A percentile compares a stretch with the other conserved stretches of the same genome.
Conservation (phyloP, 2,113 vertebrate genomes). For the Salvelinus namaycush region DNA sequence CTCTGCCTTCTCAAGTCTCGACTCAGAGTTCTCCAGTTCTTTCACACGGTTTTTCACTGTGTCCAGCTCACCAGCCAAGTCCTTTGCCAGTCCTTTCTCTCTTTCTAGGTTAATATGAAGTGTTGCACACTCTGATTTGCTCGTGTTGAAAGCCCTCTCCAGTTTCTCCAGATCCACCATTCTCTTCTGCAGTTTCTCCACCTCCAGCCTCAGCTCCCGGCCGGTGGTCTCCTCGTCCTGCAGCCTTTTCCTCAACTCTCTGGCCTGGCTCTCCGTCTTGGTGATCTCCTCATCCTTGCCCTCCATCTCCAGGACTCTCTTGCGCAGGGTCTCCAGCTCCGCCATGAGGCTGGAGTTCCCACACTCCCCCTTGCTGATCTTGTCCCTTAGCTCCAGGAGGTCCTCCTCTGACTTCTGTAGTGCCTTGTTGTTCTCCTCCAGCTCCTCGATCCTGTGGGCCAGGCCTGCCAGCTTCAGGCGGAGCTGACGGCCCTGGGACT, state of each 20-base stretch:
- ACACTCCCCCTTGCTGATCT: conserved; percentile 91
- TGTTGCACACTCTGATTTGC: conserved; percentile 84
- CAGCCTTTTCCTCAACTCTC: conserved; percentile 85
- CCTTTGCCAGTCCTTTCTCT: conserved; percentile 85
- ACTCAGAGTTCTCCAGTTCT: conserved; percentile 84
- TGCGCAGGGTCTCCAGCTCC: conserved; percentile 90
- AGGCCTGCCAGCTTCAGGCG: conserved; percentile 82
- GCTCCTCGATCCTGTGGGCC: conserved; percentile 81
- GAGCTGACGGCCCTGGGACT: conserved; percentile 86
- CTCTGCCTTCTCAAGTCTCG: conserved; percentile 83
- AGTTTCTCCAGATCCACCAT: conserved; percentile 90
- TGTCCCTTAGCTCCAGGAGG: conserved; percentile 86
- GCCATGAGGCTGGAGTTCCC: conserved; percentile 86
- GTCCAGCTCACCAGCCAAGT: conserved; percentile 85
- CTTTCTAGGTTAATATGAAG: conserved; percentile 85
- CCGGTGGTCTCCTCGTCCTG: conserved; percentile 87
- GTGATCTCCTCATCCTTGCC: conserved; percentile 96
- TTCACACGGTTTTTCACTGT: conserved; percentile 82
- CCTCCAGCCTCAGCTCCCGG: conserved; percentile 84
- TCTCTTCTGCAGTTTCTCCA: conserved; percentile 91
- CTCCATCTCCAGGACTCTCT: conserved; percentile 94
- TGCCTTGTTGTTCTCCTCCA: conserved; percentile 85
- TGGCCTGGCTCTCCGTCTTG: conserved; percentile 87
- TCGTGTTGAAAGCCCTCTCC: conserved; percentile 84
- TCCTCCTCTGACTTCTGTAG: conserved; percentile 90